Conservation (phyloP, 2,797 vertebrate genomes). For the Oreortyx pictus region DNA sequence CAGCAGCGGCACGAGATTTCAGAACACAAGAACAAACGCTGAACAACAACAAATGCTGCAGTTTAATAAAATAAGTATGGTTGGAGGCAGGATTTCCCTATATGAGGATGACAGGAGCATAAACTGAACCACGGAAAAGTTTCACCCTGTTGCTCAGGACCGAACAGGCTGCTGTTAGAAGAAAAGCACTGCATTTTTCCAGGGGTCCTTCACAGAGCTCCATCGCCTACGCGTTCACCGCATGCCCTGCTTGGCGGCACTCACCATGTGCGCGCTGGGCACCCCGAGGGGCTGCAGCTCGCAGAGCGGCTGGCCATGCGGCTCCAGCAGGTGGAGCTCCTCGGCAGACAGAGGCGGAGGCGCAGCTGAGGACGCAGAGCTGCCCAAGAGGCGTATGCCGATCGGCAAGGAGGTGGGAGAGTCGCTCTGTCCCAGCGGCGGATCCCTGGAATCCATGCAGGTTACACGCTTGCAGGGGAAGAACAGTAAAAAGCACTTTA, state of each 20-base stretch:
- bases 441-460: conserved; percentile 73
- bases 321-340: conserved; percentile 74
- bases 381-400: not conserved
- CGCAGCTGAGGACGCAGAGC: conserved; percentile 18
- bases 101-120: not conserved
- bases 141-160: not conserved
- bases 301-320: conserved; percentile 77
- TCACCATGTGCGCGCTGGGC: conserved; percentile 79
- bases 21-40: not conserved
- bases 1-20: not conserved
- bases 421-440: conserved; percentile 69
- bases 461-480: conserved; percentile 65
- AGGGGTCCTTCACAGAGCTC: not conserved
- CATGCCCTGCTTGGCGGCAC: conserved; percentile 12
- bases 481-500: conserved; percentile 4
- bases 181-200: not conserved
- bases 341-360: conserved; percentile 49
- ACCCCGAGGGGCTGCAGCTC: conserved; percentile 77
- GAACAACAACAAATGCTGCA: not conserved
- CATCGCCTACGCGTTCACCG: not conserved
- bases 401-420: conserved; percentile 35
- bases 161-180: not conserved
- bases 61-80: not conserved
- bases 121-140: not conserved
- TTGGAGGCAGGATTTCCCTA: not conserved